Evolutionary conservation across 2,113 vertebrate species (phyloP), one percentile per base, ranked within the genome.

Genomic region (Dipodomys spectabilis): DNA sequence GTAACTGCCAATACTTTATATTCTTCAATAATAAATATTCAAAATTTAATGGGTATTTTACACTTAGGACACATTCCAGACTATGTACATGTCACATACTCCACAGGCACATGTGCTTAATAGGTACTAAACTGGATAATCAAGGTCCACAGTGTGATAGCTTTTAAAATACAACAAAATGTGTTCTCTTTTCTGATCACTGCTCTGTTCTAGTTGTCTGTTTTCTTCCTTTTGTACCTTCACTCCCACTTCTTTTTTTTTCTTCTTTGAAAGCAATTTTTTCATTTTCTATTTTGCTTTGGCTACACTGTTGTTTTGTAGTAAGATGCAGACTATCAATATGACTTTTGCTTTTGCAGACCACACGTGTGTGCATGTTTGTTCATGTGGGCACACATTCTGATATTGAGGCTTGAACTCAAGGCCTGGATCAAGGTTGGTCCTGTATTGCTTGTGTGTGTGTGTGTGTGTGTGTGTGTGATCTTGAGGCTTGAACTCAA

Each of bases 221-320:
- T 80, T 5, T 80, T 74, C 92, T 79, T 20, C 68, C 74, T 65
- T 67, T 69, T 57, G 68, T 53, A n/a, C 45, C 18, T 86, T 81
- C 15, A 78, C 62, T 68, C 62, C 13, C 53, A 57, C 13, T 57
- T 72, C 27, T 85, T 22, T 86, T 73, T 94, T 90, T 3, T 13
- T 23, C 53, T 57, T 67, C 35, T 82, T 78, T 83, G 44, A 74
- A 86, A 90, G 28, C 16, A 84, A 80, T 73, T 74, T 74, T 75
- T 85, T 80, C 20, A 44, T 45, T 80, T 92, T 84, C 74, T 35
- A 88, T 65, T 94, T 88, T 72, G 49, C 68, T 92, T 85, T 95
- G 30, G 73, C 35, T 69, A 92, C 73, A 84, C 7, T 65, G 67
- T 95, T 71, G 82, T 57, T 82, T 81, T 45, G 30, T 69, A 85